These are phyloP conservation scores for Mimumesa dahlbomi DNA, from an alignment of 2,888 invertebrate genomes.

Conservation along the genomic window DNA sequence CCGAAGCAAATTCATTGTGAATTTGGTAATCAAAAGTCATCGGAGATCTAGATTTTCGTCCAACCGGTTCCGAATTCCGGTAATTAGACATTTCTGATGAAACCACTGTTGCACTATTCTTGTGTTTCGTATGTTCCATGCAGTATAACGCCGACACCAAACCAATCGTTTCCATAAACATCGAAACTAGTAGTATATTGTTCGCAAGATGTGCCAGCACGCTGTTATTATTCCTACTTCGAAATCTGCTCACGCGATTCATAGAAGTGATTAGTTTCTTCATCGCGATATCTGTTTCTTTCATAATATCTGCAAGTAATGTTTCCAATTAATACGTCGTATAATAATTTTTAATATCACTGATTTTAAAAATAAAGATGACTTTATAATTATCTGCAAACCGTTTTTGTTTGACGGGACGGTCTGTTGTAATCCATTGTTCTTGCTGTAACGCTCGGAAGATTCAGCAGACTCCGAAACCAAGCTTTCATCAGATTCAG, in stretches of 20 bases:
- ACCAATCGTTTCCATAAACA: constrained; percentile 64
- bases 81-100: constrained; percentile 2
- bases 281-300: constrained; percentile 34
- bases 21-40: not conserved
- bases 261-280: constrained; percentile 57
- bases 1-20: not conserved
- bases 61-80: not conserved
- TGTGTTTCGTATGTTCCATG: too few relatives aligned
- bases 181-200: constrained; percentile 63
- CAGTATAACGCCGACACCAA: constrained; percentile 54
- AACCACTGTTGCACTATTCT: constrained; percentile 9
- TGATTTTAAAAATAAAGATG: not conserved
- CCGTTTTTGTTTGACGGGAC: not conserved
- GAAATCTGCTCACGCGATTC: constrained; percentile 43
- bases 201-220: constrained; percentile 60
- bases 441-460: not conserved
- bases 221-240: constrained; percentile 30
- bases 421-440: not conserved
- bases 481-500: not conserved
- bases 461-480: constrained; percentile 1
- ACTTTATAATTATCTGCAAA: not conserved
- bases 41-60: constrained; percentile 6
- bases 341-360: too few relatives aligned
- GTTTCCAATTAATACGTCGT: constrained; percentile 22
- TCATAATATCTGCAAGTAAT: constrained; percentile 28